phyloP scores from a whole-genome alignment of 2,888 invertebrate species.

The Eupithecia subfuscata region DNA sequence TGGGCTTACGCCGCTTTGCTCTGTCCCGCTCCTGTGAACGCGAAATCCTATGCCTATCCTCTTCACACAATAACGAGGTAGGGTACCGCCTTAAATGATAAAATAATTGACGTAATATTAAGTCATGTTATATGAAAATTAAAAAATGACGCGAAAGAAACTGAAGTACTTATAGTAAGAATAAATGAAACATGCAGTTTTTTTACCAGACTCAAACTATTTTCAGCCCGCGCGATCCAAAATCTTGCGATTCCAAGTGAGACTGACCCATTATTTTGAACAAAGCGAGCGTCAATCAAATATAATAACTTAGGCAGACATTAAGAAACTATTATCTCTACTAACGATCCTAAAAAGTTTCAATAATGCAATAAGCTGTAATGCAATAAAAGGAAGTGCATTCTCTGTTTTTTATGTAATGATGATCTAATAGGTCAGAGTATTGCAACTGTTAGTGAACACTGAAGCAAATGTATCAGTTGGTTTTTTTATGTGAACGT shows the following conservation, averaged over 20 bases:
- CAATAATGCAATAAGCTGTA: conserved; percentile 13
- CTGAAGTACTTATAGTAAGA: no score
- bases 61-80: no score
- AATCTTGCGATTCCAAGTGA: no score
- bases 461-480: not conserved
- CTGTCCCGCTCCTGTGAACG: no score
- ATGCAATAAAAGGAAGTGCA: conserved; percentile 38
- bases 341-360: conserved; percentile 12
- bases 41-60: no score
- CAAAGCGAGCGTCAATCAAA: not conserved
- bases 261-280: not conserved
- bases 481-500: conserved; percentile 17
- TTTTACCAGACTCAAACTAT: no score
- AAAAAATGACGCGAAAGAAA: no score
- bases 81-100: no score
- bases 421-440: conserved; percentile 43
- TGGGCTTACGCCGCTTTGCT: no score
- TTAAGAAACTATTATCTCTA: conserved; percentile 3
- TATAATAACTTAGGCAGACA: not conserved
- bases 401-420: conserved; percentile 40
- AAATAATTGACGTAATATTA: not conserved
- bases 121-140: no score
- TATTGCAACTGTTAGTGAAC: conserved; percentile 20
- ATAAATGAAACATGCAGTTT: no score
- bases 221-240: no score